Evolutionary conservation across 2,113 vertebrate genomes (phyloP).

Genomic region (Puntigrus tetrazona): DNA sequence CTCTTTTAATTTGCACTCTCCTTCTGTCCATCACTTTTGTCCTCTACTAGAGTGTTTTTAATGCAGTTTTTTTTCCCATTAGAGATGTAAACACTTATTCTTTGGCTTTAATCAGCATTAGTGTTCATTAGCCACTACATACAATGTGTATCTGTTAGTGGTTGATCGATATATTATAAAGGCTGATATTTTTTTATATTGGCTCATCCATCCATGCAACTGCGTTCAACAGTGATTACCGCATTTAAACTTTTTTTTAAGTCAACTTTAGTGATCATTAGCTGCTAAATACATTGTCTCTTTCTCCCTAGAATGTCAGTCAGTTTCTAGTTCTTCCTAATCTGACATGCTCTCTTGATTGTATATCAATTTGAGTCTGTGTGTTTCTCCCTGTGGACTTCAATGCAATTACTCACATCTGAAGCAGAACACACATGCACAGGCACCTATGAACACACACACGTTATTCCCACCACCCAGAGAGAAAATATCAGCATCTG

Average conservation of each 20-base stretch:
- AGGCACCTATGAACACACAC: conserved; percentile 28
- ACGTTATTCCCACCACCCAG: conserved; percentile 43
- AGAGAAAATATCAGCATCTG: conserved; percentile 48
- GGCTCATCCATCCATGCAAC: no score
- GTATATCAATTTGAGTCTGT: conserved; percentile 26
- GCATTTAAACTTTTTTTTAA: neutral
- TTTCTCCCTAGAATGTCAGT: neutral
- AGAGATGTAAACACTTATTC: neutral
- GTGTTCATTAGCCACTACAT: conserved; percentile 6
- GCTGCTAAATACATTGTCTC: neutral
- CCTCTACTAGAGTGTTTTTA: conserved; percentile 11
- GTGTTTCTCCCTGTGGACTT: conserved; percentile 45
- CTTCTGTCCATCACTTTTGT: conserved; percentile 32
- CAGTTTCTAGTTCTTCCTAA: conserved; percentile 19
- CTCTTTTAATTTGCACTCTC: conserved; percentile 33
- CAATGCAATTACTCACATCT: conserved; percentile 46
- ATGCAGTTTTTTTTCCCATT: neutral
- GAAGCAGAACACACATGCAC: conserved; percentile 41
- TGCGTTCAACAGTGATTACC: no score
- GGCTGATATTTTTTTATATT: no score
- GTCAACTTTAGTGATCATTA: conserved; percentile 11
- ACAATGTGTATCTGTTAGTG: neutral
- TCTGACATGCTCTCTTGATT: conserved; percentile 34
- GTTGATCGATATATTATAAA: no score
- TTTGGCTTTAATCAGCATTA: neutral